A percentile compares a stretch with the other conserved stretches of the same genome.
Conservation (phyloP, 2,888 invertebrate genomes). For the Hypomecis atomaria region DNA sequence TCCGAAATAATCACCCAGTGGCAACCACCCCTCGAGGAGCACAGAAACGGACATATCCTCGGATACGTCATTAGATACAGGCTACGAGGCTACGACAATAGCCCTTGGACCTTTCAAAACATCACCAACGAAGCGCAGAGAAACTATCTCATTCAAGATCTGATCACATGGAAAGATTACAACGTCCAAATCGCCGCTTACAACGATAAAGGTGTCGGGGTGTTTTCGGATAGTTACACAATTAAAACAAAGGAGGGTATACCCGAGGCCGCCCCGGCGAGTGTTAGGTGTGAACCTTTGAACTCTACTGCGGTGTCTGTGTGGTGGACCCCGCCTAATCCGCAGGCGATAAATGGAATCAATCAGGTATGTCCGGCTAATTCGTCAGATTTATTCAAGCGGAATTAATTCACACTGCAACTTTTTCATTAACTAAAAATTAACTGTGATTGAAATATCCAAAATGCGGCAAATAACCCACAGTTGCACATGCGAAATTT, state of each 20-base stretch:
- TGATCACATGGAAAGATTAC: conserved; percentile 99
- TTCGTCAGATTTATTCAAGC: neutral
- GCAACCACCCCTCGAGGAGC: conserved; percentile 97
- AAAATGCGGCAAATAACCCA: too few relatives aligned
- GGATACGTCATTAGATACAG: conserved; percentile 97
- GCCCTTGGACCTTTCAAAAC: conserved; percentile 96
- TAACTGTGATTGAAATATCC: too few relatives aligned
- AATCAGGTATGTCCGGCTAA: conserved; percentile 88
- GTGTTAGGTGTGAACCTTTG: conserved; percentile 89
- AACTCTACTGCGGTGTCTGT: conserved; percentile 95
- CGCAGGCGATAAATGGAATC: conserved; percentile 98
- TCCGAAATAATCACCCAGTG: conserved; percentile 98
- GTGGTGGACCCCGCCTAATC: conserved; percentile 98
- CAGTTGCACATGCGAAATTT: too few relatives aligned
- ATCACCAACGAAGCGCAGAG: conserved; percentile 97
- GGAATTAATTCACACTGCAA: too few relatives aligned
- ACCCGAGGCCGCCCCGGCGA: conserved; percentile 96
- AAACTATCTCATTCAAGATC: conserved; percentile 94
- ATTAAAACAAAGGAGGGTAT: conserved; percentile 98
- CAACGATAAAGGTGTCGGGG: conserved; percentile 98
- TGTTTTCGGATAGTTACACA: conserved; percentile 94
- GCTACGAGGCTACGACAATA: conserved; percentile 95
- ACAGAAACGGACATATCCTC: conserved; percentile 96
- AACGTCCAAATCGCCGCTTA: conserved; percentile 98
- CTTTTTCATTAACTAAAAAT: too few relatives aligned